Conservation (phyloP, 2,888 invertebrate genomes). For the Octonoba sinensis region DNA sequence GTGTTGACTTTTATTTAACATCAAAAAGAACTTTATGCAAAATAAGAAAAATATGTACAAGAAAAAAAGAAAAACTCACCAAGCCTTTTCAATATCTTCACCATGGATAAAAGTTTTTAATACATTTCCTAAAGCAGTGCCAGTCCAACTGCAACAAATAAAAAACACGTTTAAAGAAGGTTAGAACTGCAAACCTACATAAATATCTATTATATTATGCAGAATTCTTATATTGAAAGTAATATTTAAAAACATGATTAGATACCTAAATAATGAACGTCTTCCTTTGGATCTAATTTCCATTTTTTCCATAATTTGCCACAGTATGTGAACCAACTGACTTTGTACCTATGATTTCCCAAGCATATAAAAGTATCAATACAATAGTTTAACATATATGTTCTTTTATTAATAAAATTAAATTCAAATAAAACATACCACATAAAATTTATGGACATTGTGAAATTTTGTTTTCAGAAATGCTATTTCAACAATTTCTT, state of each 20-base stretch:
- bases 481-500: not conserved
- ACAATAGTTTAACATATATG: not conserved
- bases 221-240: too few relatives aligned
- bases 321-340: slow-evolving; percentile 31
- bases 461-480: not conserved
- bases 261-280: not conserved
- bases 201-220: not conserved
- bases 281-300: slow-evolving; percentile 15
- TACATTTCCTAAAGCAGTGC: slow-evolving; percentile 33
- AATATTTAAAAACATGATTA: too few relatives aligned
- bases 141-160: slow-evolving; percentile 42
- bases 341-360: slow-evolving; percentile 16
- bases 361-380: not conserved
- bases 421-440: not conserved
- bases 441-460: not conserved
- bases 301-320: slow-evolving; percentile 38
- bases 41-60: not conserved
- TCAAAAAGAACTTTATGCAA: not conserved
- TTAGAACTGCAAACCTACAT: not conserved
- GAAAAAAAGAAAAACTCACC: slow-evolving; percentile 20
- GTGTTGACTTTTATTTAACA: not conserved
- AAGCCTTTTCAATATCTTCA: slow-evolving; percentile 44
- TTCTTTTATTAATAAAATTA: not conserved
- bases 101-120: slow-evolving; percentile 50
- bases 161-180: not conserved